Conservation (phyloP, 2,888 invertebrate genomes). For the Litoditis marina region DNA sequence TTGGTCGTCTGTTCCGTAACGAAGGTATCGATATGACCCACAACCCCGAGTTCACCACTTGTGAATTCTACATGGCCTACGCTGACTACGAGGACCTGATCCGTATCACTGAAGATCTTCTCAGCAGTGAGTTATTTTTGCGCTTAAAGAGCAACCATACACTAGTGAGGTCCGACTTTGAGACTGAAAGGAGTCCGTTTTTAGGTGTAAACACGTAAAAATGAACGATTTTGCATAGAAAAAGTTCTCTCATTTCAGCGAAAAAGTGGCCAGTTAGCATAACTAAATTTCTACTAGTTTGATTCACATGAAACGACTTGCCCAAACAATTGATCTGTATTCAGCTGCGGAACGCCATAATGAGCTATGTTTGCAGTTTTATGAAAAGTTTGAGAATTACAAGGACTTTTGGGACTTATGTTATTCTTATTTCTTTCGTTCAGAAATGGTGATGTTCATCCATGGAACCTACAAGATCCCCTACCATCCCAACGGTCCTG, state of each 20-base stretch:
- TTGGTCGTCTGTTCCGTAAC: slow-evolving; percentile 85
- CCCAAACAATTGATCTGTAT: too few relatives aligned
- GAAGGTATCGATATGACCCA: slow-evolving; percentile 98
- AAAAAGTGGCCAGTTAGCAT: too few relatives aligned
- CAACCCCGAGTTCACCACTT: slow-evolving; percentile 98
- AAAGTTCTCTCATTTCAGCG: too few relatives aligned
- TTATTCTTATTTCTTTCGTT: slow-evolving; percentile 32
- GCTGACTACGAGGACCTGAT: slow-evolving; percentile 97
- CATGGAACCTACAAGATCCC: slow-evolving; percentile 84
- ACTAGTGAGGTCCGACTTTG: too few relatives aligned
- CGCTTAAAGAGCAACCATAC: background rate
- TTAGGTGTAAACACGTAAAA: too few relatives aligned
- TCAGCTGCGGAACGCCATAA: too few relatives aligned
- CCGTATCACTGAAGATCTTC: slow-evolving; percentile 81
- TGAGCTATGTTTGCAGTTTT: background rate
- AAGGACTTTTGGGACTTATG: background rate
- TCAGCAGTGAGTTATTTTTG: slow-evolving; percentile 63
- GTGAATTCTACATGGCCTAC: slow-evolving; percentile 99
- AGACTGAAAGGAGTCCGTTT: too few relatives aligned
- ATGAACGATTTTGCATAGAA: too few relatives aligned
- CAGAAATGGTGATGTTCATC: slow-evolving; percentile 85
- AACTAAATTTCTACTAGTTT: too few relatives aligned
- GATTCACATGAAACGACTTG: too few relatives aligned
- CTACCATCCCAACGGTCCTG: slow-evolving; percentile 78
- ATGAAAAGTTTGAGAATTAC: slow-evolving; percentile 3